Base-by-base conservation (phyloP, 30 jellyfish, hydroid and myxozoan genomes). In the Mastigias papua region DNA sequence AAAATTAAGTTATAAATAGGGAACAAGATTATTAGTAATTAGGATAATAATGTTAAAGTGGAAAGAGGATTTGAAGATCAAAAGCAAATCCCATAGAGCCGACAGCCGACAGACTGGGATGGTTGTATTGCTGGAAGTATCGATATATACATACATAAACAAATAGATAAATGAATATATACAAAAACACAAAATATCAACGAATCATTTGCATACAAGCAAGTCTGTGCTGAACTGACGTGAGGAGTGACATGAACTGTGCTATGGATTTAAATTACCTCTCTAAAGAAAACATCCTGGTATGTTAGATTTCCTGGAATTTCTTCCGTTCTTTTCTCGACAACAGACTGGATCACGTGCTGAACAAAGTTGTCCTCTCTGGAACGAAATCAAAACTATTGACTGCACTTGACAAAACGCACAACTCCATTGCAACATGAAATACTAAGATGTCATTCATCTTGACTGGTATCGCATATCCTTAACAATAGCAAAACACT, bases 231-330 rank as follows among this genome's bases (percentile, higher is more conserved):
- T n/a, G n/a, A n/a, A n/a, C n/a, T n/a, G n/a, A n/a, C n/a, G n/a
- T n/a, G n/a, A n/a, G n/a, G n/a, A n/a, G n/a, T n/a, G n/a, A n/a
- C n/a, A n/a, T n/a, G n/a, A n/a, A n/a, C n/a, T n/a, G 54, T 42
- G 54, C 54, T 42, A 0, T 42, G 54, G 54, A 15, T 42, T 42
- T 4, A 0, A 15, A 42, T 15, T 26, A 84, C 94, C 94, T 85
- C 94, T 85, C 94, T 85, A 57, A 85, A 85, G 69, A 85, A 85
- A 23, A 85, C 23, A 66, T 85, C 94, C 29, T 85, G 94, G 28
- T 72, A 69, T 1, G 94, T 58, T 0, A 85, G 78, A 2, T 34
- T 63, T 0, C 88, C 88, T 5, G 82, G 80, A 26, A 26, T 1
- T 4, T 73, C 84, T 9, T 42, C 87, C 5, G 31, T 64, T 62